These are phyloP conservation scores for Neolamprologus ventralis DNA, from an alignment of 2,113 vertebrate genomes.

Conservation along the genomic window DNA sequence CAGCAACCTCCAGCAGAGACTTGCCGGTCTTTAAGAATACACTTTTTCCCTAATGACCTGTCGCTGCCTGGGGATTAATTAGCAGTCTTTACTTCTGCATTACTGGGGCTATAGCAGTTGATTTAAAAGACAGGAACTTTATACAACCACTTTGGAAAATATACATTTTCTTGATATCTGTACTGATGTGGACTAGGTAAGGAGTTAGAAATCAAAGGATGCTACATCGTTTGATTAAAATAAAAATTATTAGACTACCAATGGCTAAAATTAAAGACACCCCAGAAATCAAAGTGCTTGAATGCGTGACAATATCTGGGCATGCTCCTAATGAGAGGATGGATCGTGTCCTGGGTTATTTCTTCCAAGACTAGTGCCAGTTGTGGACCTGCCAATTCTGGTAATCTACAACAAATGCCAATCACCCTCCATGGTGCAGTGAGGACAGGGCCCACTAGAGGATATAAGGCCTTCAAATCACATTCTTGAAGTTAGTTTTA, in stretches of 20 bases:
- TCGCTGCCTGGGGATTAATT: not conserved
- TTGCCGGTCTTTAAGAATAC: not conserved
- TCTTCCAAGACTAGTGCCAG: not conserved
- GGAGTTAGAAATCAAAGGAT: not conserved
- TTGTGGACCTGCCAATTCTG: not conserved
- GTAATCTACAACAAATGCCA: not conserved
- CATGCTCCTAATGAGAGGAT: not conserved
- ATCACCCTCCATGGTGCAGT: not conserved
- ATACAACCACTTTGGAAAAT: not conserved
- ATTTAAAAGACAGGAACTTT: not conserved
- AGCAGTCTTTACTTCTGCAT: not conserved
- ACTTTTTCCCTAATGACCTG: not conserved
- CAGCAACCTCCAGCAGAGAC: not conserved
- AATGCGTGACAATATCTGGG: not conserved
- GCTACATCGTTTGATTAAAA: not conserved
- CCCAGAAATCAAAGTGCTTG: not conserved
- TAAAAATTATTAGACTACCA: not conserved
- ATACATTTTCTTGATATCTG: not conserved
- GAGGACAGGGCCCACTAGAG: not conserved
- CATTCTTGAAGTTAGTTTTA: not conserved
- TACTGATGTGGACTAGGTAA: not conserved
- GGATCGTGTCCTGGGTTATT: not conserved
- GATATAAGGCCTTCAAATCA: not conserved
- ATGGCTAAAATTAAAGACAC: not conserved
- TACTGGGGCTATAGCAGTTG: not conserved